Evolutionary conservation across 1,140 invertebrate species (phyloP), one percentile per base, ranked within the genome.

Genomic region (Planococcus citri): DNA sequence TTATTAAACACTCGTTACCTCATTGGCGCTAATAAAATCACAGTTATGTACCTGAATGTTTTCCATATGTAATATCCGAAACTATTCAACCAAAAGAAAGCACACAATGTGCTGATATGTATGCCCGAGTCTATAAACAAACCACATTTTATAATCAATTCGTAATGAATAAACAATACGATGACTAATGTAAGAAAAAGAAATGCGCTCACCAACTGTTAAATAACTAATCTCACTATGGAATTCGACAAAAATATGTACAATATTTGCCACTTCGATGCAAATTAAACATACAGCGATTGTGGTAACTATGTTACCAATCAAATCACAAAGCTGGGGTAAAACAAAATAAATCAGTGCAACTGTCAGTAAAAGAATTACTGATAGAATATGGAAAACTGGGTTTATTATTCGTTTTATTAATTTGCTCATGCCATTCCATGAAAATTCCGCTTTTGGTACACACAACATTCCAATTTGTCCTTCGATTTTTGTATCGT

Each of bases 31-130:
- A n/a, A n/a, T n/a, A n/a, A n/a, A n/a, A n/a, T n/a, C n/a, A n/a
- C n/a, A n/a, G n/a, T n/a, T n/a, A n/a, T n/a, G n/a, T 80, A 86
- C 85, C 82, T 84, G 73, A 91, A 91, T 0, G 88, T 91, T 76
- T 87, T 90, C 89, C 89, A 92, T 58, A 92, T 88, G 75, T 91
- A 91, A 77, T 89, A 92, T 57, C 88, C 89, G 69, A 90, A 83
- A 73, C 88, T 88, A 73, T 88, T 91, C 0, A 92, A 78, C 90
- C 90, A 92, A 73, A 91, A 90, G 78, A 91, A 91, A 27, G 88
- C 87, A 14, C 85, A 88, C 41, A 91, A 74, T 58, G 90, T 77
- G 72, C 87, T 88, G 22, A 88, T 80, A 73, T 88, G 90, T 69
- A 88, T 79, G 68, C 89, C 82, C 0, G 84, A 83, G 81, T 91